These are phyloP conservation scores for Cinara cedri DNA, from an alignment of 2,888 invertebrate genomes.

Conservation along the genomic window DNA sequence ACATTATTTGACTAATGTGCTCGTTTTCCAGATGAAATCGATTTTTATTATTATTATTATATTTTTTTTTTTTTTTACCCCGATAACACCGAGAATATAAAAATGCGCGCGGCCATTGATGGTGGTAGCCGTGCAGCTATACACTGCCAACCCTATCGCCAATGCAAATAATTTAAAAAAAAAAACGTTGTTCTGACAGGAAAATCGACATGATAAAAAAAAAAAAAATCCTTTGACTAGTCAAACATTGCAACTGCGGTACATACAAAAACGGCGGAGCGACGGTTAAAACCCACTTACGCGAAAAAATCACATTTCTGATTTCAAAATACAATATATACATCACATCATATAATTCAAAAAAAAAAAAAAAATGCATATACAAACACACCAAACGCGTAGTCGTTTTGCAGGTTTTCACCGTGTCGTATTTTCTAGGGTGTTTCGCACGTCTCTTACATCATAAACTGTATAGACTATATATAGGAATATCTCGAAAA, in stretches of 20 bases:
- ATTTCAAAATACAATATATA: slow-evolving; percentile 10
- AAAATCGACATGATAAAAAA: slow-evolving; percentile 22
- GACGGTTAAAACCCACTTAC: slow-evolving; percentile 18
- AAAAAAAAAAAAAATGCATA: too few relatives aligned
- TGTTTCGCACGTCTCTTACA: too few relatives aligned
- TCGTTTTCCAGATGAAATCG: slow-evolving; percentile 47
- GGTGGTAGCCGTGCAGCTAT: too few relatives aligned
- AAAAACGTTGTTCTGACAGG: slow-evolving; percentile 40
- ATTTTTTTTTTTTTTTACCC: neutral
- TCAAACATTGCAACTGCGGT: slow-evolving; percentile 15
- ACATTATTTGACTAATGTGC: slow-evolving; percentile 52
- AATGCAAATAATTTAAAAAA: slow-evolving; percentile 50
- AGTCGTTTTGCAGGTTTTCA: too few relatives aligned
- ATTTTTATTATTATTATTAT: neutral
- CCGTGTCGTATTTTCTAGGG: too few relatives aligned
- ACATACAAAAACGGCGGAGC: too few relatives aligned
- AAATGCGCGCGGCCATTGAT: slow-evolving; percentile 29
- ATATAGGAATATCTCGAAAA: too few relatives aligned
- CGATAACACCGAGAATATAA: slow-evolving; percentile 44
- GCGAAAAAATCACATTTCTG: slow-evolving; percentile 12
- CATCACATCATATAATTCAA: too few relatives aligned
- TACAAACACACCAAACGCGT: too few relatives aligned
- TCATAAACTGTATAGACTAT: too few relatives aligned
- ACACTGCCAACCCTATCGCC: neutral
- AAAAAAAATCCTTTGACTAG: slow-evolving; percentile 11